Percentiles rank a stretch among this genome's conserved stretches.
Conservation (phyloP, 2,797 vertebrate species). For the Bradypodion ventrale region DNA sequence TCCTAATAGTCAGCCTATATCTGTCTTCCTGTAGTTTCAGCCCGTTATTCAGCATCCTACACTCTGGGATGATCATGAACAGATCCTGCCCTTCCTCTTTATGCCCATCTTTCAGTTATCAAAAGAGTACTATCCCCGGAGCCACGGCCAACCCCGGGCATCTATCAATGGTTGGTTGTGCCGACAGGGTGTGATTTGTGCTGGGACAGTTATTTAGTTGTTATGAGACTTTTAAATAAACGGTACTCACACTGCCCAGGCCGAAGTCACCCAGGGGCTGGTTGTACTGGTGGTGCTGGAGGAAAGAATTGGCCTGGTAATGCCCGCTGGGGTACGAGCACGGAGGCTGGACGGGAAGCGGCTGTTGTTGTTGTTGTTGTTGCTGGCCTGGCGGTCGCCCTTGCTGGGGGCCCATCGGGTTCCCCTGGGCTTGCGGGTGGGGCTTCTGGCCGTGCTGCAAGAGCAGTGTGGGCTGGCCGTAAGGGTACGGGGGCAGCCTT, state of each 20-base stretch:
- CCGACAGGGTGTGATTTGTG: no score
- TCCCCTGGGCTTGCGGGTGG: constrained; percentile 54
- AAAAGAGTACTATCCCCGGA: no score
- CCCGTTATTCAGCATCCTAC: no score
- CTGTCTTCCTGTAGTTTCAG: no score
- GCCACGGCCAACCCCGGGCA: no score
- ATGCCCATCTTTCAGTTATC: no score
- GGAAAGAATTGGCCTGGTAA: constrained; percentile 50
- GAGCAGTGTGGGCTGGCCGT: constrained; percentile 73
- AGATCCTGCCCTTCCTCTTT: no score
- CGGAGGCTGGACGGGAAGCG: background rate
- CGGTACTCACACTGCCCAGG: constrained; percentile 83
- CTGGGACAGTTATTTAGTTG: no score
- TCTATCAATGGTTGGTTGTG: no score
- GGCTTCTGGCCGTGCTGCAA: constrained; percentile 65
- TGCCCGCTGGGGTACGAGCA: constrained; percentile 44
- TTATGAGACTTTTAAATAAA: no score
- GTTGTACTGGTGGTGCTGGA: constrained; percentile 55
- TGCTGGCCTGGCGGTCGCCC: constrained; percentile 55
- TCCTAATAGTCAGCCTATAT: no score
- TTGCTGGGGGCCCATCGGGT: constrained; percentile 36
- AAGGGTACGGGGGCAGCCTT: constrained; percentile 85
- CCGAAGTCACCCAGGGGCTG: constrained; percentile 78
- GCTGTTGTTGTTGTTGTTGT: background rate
- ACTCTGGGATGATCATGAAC: no score